phyloP scores from a whole-genome alignment of 1,140 invertebrate genomes.

The Drosophila kepulauana region DNA sequence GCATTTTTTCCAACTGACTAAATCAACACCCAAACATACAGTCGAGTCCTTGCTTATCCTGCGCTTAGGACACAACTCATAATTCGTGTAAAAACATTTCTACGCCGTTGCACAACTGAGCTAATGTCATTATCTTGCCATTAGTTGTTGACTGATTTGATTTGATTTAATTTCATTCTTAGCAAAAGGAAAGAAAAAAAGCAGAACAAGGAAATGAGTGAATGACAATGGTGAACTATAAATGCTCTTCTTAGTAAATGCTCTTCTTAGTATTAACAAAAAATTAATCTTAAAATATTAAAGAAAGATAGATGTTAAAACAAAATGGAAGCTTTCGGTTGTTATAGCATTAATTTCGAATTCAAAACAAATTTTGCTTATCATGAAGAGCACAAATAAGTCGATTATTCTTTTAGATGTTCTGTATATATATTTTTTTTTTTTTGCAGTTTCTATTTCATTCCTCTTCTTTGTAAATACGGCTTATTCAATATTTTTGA shows the following conservation, averaged over 20 bases:
- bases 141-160: constrained; percentile 76
- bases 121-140: constrained; percentile 72
- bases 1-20: constrained; percentile 66
- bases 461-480: no score
- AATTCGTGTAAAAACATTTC: constrained; percentile 72
- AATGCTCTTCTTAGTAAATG: constrained; percentile 12
- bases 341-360: no score
- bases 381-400: no score
- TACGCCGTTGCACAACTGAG: constrained; percentile 47
- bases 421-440: no score
- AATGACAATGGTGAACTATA: not conserved
- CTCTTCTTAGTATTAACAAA: not conserved
- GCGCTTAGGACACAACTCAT: constrained; percentile 39
- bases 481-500: no score
- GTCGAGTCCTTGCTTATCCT: constrained; percentile 53
- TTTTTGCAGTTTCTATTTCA: no score
- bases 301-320: not conserved
- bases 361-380: no score
- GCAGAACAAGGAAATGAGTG: not conserved
- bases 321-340: no score
- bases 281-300: not conserved
- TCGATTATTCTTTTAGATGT: no score
- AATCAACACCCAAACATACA: constrained; percentile 43
- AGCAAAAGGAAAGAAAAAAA: constrained; percentile 11
- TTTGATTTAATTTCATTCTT: constrained; percentile 66